A percentile compares a stretch with the other conserved stretches of the same genome.
Conservation (phyloP, 53 echinoderm and acorn worm genomes). For the Luidia sarsii region DNA sequence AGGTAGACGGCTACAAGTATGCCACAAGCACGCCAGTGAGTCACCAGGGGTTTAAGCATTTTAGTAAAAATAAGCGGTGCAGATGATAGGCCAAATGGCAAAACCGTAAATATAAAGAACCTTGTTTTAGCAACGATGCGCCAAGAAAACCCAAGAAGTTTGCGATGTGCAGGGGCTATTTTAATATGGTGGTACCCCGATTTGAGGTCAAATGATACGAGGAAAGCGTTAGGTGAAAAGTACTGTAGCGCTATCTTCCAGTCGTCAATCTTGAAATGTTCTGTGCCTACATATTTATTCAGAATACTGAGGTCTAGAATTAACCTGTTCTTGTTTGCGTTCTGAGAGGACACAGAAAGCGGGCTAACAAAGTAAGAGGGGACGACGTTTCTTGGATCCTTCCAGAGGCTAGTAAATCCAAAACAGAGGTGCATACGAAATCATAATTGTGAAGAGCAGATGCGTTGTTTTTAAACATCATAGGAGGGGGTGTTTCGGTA, state of each 20-base stretch:
- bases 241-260: conserved; percentile 3
- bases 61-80: conserved; percentile 6
- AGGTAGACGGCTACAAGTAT: neutral
- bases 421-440: neutral
- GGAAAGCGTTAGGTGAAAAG: neutral
- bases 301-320: conserved; percentile 10
- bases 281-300: neutral
- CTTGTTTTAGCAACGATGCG: neutral
- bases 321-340: conserved; percentile 10
- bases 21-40: conserved; percentile 6
- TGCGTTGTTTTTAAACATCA: neutral
- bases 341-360: neutral
- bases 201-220: conserved; percentile 18
- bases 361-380: conserved; percentile 15
- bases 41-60: conserved; percentile 3
- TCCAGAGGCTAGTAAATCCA: neutral
- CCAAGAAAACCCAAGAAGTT: conserved; percentile 13
- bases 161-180: neutral
- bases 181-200: conserved; percentile 37
- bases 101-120: conserved; percentile 23
- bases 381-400: neutral
- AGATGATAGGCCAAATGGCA: conserved; percentile 3
- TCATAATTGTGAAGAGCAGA: neutral
- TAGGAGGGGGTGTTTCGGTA: neutral
- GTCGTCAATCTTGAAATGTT: conserved; percentile 15